These are phyloP conservation scores for Strongylocentrotus purpuratus DNA, from an alignment of 35 echinoderm and acorn worm genomes.

Conservation along the genomic window DNA sequence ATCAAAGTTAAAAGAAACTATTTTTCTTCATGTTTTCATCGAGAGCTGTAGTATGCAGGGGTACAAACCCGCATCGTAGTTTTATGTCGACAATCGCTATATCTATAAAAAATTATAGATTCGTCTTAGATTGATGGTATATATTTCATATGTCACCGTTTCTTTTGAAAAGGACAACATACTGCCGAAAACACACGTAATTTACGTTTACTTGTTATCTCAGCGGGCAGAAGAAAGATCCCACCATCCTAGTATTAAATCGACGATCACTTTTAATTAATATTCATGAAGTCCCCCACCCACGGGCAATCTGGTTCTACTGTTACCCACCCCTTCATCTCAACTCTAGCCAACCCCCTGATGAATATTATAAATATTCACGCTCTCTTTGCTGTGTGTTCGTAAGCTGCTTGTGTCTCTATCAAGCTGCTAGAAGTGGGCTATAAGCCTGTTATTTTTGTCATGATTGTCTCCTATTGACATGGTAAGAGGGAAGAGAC, in stretches of 20 bases:
- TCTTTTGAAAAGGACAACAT: not conserved
- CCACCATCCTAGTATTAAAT: not conserved
- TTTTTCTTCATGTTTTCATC: not conserved
- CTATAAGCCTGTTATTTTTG: slow-evolving; percentile 42
- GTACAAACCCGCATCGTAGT: not conserved
- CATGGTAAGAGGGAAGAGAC: not conserved
- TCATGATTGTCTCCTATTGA: not conserved
- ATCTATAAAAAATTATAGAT: not conserved
- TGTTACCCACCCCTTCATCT: slow-evolving; percentile 12
- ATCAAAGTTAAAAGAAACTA: not conserved
- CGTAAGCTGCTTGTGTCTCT: slow-evolving; percentile 29
- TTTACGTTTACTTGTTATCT: not conserved
- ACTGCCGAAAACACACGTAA: not conserved
- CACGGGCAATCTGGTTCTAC: slow-evolving; percentile 16
- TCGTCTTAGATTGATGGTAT: not conserved
- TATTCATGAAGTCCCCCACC: slow-evolving; percentile 32
- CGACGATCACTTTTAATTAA: slow-evolving; percentile 35
- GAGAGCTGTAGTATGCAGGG: not conserved
- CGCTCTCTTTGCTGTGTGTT: slow-evolving; percentile 38
- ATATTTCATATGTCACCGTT: not conserved
- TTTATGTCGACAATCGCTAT: not conserved
- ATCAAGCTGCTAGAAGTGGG: slow-evolving; percentile 23
- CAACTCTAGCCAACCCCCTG: not conserved
- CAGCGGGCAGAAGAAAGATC: not conserved
- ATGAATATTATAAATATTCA: slow-evolving; percentile 51